Percentiles rank a stretch among this genome's conserved stretches.
Evolutionary conservation across 2,888 invertebrate species (phyloP).

Genomic region (Sylvicola cinctus): DNA sequence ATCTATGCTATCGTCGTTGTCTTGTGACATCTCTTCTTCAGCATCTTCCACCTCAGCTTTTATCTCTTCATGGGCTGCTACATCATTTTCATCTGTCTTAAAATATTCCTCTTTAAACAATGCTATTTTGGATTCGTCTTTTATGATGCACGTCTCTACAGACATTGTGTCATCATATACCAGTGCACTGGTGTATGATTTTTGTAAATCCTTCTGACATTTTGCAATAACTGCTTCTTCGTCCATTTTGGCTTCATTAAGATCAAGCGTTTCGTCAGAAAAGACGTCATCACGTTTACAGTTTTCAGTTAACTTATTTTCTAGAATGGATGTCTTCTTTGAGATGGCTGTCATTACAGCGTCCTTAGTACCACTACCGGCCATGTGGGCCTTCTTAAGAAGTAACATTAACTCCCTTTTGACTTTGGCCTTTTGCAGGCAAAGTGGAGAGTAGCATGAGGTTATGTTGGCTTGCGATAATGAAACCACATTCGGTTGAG

Average conservation of each 20-base stretch:
- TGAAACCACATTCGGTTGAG: constrained; percentile 30
- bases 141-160: neutral
- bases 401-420: constrained; percentile 43
- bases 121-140: neutral
- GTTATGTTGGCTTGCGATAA: constrained; percentile 29
- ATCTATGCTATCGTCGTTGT: neutral
- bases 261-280: neutral
- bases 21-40: neutral
- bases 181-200: constrained; percentile 9
- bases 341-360: constrained; percentile 27
- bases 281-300: constrained; percentile 13
- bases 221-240: constrained; percentile 34
- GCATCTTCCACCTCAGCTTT: neutral
- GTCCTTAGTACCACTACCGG: constrained; percentile 26
- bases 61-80: neutral
- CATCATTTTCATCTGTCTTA: neutral
- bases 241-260: constrained; percentile 17
- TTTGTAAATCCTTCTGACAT: constrained; percentile 22
- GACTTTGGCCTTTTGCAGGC: constrained; percentile 49
- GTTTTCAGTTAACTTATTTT: constrained; percentile 43
- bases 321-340: constrained; percentile 44
- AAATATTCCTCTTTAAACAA: neutral
- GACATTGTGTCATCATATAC: constrained; percentile 14
- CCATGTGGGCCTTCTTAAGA: constrained; percentile 38
- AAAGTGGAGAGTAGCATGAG: constrained; percentile 63